Base-by-base conservation (phyloP, 1,140 invertebrate genomes). In the Grapholita molesta region DNA sequence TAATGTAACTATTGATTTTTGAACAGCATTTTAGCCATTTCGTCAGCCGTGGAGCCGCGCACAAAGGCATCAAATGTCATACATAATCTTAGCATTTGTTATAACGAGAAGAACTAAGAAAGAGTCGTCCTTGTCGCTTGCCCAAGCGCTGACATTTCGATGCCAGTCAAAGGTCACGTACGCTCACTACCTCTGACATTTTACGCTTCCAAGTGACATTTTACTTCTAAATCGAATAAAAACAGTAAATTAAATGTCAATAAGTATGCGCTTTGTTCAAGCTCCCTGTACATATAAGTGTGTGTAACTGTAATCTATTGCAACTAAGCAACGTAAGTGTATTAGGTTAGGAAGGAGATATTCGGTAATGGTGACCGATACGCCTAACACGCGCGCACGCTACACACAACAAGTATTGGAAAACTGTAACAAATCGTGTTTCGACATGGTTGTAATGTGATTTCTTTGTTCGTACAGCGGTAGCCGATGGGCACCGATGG, bases 71-170 rank as follows among this genome's bases (percentile, higher is more conserved):
- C 85, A 85, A 89, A 90, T 88, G 86, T 78, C 83, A 88, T 86
- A 84, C 85, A 88, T 90, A 90, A 88, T 88, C 61, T 72, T 82
- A 80, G 79, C 72, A 79, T 88, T 88, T 77, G 78, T 79, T 80
- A 82, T 80, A 85, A 79, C 78, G 77, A 84, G 89, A 87, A 86
- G 81, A 86, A 83, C 86, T 83, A 88, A 89, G 85, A 88, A 90
- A 90, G 86, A 90, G 85, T 88, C 88, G 89, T 91, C 89, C 89
- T 91, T 91, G 89, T 82, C 71, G 79, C 80, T 90, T 89, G 85
- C 89, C 81, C 80, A 91, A 91, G 86, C 84, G 85, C 89, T 91
- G 89, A 87, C 89, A 91, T 91, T 91, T 91, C 71, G 78, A 82
- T 71, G 71, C 72, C 70, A 86, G 88, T 87, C 88, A 91, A 89